Conservation (phyloP, 2,113 vertebrate genomes). For the Bothrops jararaca region DNA sequence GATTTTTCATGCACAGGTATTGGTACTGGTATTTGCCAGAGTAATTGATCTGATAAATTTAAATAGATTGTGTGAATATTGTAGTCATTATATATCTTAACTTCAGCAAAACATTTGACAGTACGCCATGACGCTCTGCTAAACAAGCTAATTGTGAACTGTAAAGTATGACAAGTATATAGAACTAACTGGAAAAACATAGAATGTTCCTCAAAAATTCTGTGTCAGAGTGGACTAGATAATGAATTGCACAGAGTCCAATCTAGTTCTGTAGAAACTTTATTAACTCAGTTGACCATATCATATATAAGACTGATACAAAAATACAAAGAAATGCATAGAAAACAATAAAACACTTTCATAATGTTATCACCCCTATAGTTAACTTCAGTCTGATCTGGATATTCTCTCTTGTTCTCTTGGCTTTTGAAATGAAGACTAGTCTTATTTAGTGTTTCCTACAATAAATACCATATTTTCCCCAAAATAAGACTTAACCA, state of each 20-base stretch:
- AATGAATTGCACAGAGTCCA: background rate
- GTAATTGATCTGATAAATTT: background rate
- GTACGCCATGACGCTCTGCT: background rate
- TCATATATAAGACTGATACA: background rate
- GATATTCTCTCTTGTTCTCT: background rate
- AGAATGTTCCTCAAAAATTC: background rate
- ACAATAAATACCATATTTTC: background rate
- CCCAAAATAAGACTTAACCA: no score
- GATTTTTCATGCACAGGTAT: background rate
- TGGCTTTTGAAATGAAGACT: background rate
- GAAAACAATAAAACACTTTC: background rate
- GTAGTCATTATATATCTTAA: background rate
- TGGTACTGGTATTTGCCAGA: background rate
- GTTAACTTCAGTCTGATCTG: background rate
- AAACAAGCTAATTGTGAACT: background rate
- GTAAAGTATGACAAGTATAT: background rate
- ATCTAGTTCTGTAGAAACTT: background rate
- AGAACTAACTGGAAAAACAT: background rate
- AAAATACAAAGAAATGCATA: background rate
- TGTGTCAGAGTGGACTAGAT: background rate
- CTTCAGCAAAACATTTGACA: background rate
- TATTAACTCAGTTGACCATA: background rate
- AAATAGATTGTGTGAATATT: background rate
- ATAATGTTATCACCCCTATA: background rate
- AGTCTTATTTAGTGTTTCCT: background rate